Evolutionary conservation across 2,797 vertebrate species (phyloP).

Genomic region (Paramormyrops hopkinsi): DNA sequence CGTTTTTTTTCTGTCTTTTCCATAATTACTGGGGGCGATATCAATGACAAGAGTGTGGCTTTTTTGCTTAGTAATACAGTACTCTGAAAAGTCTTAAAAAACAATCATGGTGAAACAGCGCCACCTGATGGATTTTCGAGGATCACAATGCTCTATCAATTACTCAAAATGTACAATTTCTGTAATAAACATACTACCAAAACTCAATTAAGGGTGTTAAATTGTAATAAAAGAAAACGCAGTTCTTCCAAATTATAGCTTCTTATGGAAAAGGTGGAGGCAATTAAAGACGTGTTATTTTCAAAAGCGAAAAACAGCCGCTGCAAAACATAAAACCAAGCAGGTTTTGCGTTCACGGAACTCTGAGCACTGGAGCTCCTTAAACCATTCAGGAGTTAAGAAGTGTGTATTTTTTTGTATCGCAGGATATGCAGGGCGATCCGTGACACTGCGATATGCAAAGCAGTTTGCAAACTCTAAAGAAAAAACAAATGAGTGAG

Average conservation of each 20-base stretch:
- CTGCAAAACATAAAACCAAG: not conserved
- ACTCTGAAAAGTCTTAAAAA: not conserved
- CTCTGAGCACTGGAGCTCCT: not conserved
- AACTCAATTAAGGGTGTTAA: not conserved
- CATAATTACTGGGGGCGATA: not conserved
- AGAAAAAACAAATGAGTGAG: not conserved
- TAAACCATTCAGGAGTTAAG: not conserved
- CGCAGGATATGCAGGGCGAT: not conserved
- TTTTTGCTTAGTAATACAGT: not conserved
- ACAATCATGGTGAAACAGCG: conserved; percentile 35
- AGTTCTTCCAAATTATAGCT: not conserved
- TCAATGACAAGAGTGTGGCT: not conserved
- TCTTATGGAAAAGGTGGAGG: not conserved
- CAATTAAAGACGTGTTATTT: not conserved
- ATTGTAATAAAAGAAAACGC: not conserved
- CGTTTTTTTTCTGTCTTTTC: not conserved
- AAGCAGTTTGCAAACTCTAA: not conserved
- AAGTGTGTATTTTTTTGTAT: not conserved
- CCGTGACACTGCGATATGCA: not conserved
- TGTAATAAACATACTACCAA: not conserved
- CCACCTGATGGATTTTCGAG: conserved; percentile 37
- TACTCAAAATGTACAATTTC: not conserved
- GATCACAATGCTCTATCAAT: not conserved
- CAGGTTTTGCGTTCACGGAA: not conserved
- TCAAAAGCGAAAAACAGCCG: not conserved